Percentiles rank a stretch among this genome's conserved stretches.
These are phyloP conservation scores for Vulpes ferrilata DNA, from an alignment of 2,113 vertebrate genomes.

Conservation along the genomic window DNA sequence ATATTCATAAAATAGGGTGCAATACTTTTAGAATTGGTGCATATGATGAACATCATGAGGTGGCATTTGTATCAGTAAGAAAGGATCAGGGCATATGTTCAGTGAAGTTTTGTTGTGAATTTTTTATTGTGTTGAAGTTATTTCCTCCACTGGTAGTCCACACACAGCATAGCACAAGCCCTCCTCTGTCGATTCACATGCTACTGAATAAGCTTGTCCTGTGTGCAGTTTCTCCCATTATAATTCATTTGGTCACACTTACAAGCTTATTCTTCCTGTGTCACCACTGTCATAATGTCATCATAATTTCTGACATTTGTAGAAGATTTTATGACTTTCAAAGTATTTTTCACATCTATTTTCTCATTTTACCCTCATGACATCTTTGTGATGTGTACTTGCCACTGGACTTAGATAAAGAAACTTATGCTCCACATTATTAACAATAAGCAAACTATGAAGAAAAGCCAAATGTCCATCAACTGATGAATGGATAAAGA, in stretches of 20 bases:
- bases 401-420: background rate
- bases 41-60: background rate
- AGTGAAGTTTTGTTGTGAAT: background rate
- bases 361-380: background rate
- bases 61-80: background rate
- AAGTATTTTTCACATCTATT: background rate
- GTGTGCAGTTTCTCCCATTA: background rate
- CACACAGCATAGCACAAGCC: no score
- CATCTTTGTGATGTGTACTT: background rate
- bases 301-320: background rate
- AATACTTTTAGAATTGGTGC: background rate
- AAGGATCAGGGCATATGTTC: background rate
- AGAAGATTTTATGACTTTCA: background rate
- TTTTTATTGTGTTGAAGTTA: background rate
- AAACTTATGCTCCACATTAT: background rate
- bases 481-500: background rate
- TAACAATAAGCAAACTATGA: background rate
- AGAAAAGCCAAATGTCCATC: background rate
- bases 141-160: background rate
- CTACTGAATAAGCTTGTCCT: background rate
- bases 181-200: background rate
- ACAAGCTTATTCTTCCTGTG: background rate
- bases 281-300: rapidly evolving
- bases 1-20: background rate
- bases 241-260: background rate